Conservation (phyloP, 2,113 vertebrate species). For the Halcyon senegalensis region DNA sequence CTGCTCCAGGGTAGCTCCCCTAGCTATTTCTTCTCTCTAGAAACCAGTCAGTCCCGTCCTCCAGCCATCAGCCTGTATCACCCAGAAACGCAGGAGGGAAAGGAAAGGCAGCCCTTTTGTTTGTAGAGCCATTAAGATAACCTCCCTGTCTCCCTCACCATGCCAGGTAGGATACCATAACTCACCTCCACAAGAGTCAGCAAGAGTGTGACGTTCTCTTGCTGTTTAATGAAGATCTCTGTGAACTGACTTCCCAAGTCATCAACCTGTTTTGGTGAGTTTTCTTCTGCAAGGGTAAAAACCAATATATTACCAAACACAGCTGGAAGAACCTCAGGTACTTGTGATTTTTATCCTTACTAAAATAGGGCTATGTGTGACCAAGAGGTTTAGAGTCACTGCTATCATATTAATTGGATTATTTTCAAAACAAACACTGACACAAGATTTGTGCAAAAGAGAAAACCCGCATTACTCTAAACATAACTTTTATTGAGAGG, state of each 20-base stretch:
- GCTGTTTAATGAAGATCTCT: slow-evolving; percentile 91
- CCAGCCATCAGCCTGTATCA: not conserved
- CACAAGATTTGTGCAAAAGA: not conserved
- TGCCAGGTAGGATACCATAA: not conserved
- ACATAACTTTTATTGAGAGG: not conserved
- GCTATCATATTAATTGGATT: not conserved
- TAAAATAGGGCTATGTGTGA: not conserved
- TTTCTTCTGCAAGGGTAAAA: slow-evolving; percentile 86
- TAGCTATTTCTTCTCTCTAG: not conserved
- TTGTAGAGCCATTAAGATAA: not conserved
- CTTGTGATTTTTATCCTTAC: not conserved
- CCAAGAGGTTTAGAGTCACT: not conserved
- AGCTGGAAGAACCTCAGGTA: not conserved
- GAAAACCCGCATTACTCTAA: not conserved
- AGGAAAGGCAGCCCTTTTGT: not conserved
- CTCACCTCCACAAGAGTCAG: slow-evolving; percentile 90
- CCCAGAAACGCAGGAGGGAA: not conserved
- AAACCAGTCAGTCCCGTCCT: not conserved
- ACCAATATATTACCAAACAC: not conserved
- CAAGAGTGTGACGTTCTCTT: slow-evolving; percentile 91
- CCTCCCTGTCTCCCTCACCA: not conserved
- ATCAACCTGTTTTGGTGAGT: slow-evolving; percentile 85
- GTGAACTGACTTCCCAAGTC: slow-evolving; percentile 93
- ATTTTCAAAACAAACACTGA: not conserved
- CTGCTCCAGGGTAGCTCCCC: not conserved